Conservation (phyloP, 2,797 vertebrate genomes). For the Amazonetta brasiliensis region DNA sequence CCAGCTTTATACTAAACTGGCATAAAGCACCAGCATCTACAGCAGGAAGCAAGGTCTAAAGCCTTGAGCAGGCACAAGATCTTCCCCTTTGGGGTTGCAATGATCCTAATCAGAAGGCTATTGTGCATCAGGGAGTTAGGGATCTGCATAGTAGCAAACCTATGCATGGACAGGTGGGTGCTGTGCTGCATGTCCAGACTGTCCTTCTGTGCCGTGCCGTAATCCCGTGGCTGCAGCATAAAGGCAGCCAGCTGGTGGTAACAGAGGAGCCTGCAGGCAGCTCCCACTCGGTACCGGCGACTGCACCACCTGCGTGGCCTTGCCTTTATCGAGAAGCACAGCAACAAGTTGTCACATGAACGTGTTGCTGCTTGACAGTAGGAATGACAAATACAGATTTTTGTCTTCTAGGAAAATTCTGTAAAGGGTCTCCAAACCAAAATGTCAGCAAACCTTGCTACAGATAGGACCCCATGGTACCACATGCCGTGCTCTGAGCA, state of each 20-base stretch:
- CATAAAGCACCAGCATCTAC: background rate
- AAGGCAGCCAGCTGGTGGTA: background rate
- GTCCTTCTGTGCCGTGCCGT: background rate
- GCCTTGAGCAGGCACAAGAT: background rate
- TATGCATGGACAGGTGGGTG: background rate
- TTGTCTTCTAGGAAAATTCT: background rate
- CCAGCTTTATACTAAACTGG: background rate
- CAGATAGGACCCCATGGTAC: background rate
- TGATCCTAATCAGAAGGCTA: background rate
- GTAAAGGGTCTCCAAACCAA: background rate
- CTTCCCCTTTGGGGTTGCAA: background rate
- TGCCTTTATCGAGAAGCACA: background rate
- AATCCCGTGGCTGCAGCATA: background rate
- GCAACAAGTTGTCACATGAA: background rate
- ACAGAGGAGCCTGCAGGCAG: background rate
- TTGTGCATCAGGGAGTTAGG: background rate
- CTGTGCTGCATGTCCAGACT: background rate
- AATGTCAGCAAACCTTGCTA: background rate
- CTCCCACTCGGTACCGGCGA: background rate
- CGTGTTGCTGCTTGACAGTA: background rate
- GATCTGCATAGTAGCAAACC: fast-evolving
- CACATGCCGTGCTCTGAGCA: background rate
- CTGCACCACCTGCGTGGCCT: background rate
- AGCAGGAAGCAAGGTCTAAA: background rate
- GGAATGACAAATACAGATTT: fast-evolving